Percentiles rank a stretch among this genome's conserved stretches.
phyloP scores from a whole-genome alignment of 2,888 invertebrate genomes.

The Drosophila robusta region DNA sequence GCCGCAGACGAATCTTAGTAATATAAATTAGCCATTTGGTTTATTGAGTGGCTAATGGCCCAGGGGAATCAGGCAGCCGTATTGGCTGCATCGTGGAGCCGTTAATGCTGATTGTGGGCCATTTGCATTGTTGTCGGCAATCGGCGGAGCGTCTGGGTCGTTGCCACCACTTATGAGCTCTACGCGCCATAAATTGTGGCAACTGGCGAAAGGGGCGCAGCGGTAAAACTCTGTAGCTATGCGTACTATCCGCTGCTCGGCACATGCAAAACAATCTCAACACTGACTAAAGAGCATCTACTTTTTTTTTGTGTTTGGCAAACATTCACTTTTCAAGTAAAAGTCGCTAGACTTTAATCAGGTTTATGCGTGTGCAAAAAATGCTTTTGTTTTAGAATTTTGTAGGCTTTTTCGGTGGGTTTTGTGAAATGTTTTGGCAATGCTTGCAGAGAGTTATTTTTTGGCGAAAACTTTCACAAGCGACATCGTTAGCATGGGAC shows the following conservation, averaged over 20 bases:
- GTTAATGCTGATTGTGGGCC: conserved; percentile 50
- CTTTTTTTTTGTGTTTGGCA: conserved; percentile 27
- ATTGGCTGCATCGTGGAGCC: conserved; percentile 21
- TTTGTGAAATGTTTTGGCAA: conserved; percentile 1
- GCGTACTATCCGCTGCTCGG: conserved; percentile 15
- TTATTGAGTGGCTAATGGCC: conserved; percentile 55
- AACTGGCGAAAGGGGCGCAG: conserved; percentile 14
- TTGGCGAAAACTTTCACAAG: conserved; percentile 43
- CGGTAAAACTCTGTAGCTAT: conserved; percentile 20
- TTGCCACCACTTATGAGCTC: conserved; percentile 29
- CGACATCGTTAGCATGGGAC: not conserved
- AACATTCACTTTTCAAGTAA: conserved; percentile 54
- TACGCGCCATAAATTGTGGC: conserved; percentile 30
- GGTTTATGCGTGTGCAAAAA: conserved; percentile 56
- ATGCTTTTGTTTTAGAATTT: conserved; percentile 51
- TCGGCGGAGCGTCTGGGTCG: conserved; percentile 38
- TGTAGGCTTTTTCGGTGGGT: conserved; percentile 11
- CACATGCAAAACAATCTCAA: conserved; percentile 31
- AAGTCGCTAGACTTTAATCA: conserved; percentile 37
- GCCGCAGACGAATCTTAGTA: conserved; percentile 5
- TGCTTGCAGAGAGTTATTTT: not conserved
- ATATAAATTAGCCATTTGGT: conserved; percentile 23
- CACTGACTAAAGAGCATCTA: conserved; percentile 22
- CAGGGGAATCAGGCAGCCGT: conserved; percentile 6
- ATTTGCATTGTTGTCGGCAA: conserved; percentile 47